Percentiles rank a stretch among this genome's conserved stretches.
phyloP scores from a whole-genome alignment of 64 coral and sea anemone species.

The Montipora foliosa region DNA sequence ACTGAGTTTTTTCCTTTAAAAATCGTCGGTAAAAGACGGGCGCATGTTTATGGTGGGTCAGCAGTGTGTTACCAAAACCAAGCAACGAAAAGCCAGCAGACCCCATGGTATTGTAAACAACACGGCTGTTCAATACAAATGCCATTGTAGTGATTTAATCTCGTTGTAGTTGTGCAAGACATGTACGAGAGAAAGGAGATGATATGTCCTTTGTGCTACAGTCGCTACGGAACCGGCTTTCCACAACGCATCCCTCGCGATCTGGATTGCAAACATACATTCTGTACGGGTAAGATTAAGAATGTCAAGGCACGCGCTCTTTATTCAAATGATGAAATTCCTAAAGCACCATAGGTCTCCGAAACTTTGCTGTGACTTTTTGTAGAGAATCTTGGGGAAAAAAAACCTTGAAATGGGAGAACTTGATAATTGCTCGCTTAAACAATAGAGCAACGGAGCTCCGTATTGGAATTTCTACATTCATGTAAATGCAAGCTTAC shows the following conservation, averaged over 20 bases:
- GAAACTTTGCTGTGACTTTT: too few species aligned
- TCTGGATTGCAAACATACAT: constrained; percentile 86
- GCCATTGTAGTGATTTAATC: background rate
- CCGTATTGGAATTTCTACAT: background rate
- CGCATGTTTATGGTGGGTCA: constrained; percentile 29
- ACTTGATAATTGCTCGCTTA: too few species aligned
- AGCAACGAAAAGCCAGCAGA: constrained; percentile 1
- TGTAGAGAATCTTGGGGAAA: too few species aligned
- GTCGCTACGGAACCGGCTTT: constrained; percentile 86
- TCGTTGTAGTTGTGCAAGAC: background rate
- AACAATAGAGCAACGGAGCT: background rate
- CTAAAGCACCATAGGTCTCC: too few species aligned
- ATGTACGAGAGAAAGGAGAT: constrained; percentile 92
- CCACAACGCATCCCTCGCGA: constrained; percentile 88
- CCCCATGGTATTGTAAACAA: constrained; percentile 34
- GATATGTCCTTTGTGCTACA: constrained; percentile 84
- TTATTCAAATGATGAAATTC: background rate
- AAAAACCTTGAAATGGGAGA: too few species aligned
- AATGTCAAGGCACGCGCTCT: background rate
- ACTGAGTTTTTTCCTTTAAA: too few species aligned
- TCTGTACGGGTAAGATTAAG: constrained; percentile 78
- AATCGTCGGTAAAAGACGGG: background rate
- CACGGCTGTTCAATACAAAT: background rate
- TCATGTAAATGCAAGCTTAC: background rate
- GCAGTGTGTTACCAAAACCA: constrained; percentile 21